Conservation (phyloP, 2,113 vertebrate genomes). For the Caloenas nicobarica region DNA sequence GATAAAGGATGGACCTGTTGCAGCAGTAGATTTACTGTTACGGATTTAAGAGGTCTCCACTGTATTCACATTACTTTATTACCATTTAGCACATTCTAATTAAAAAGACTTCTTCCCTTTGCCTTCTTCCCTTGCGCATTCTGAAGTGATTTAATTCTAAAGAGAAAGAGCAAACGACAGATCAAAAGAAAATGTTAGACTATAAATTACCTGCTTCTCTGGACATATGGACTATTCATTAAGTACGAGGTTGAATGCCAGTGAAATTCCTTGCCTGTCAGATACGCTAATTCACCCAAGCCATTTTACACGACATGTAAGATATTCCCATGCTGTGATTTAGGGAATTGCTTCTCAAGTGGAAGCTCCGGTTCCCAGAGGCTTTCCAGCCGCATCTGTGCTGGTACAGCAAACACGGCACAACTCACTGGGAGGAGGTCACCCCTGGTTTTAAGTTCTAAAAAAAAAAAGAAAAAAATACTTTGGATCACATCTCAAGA, state of each 20-base stretch:
- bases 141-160: slow-evolving; percentile 71
- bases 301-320: neutral
- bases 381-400: neutral
- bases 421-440: rapidly evolving
- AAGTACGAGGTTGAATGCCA: slow-evolving; percentile 60
- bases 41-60: slow-evolving; percentile 76
- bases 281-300: slow-evolving; percentile 40
- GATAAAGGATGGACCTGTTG: slow-evolving; percentile 68
- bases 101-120: slow-evolving; percentile 75
- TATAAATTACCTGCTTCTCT: slow-evolving; percentile 71
- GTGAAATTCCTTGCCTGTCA: slow-evolving; percentile 51
- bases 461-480: neutral
- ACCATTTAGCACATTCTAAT: slow-evolving; percentile 79
- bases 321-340: neutral
- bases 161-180: slow-evolving; percentile 74
- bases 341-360: neutral
- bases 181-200: slow-evolving; percentile 77
- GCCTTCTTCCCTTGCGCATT: slow-evolving; percentile 61
- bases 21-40: slow-evolving; percentile 75
- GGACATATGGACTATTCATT: slow-evolving; percentile 68
- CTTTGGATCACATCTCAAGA: neutral
- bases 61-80: slow-evolving; percentile 80
- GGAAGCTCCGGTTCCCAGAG: neutral
- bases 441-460: neutral
- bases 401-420: neutral